Conservation (phyloP, 2,113 vertebrate species). For the Hymenochirus boettgeri region DNA sequence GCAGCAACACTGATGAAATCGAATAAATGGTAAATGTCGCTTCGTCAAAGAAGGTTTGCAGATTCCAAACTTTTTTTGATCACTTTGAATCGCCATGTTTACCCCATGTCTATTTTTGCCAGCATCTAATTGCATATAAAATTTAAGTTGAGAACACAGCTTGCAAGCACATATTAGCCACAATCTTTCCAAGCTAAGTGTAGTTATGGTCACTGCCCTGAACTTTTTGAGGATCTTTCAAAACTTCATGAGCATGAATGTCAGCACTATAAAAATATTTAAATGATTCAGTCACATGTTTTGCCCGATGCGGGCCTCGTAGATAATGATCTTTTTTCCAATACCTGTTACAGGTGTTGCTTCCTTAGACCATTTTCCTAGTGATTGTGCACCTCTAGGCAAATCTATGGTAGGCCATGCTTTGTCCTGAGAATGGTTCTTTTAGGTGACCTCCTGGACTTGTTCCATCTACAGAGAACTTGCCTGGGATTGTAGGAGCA, state of each 20-base stretch:
- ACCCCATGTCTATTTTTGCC: slow-evolving; percentile 83
- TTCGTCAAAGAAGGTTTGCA: slow-evolving; percentile 81
- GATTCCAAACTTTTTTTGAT: slow-evolving; percentile 87
- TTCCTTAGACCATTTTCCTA: neutral
- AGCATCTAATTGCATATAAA: slow-evolving; percentile 83
- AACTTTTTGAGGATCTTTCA: slow-evolving; percentile 78
- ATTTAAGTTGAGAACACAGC: slow-evolving; percentile 79
- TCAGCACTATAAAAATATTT: slow-evolving; percentile 76
- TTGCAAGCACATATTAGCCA: slow-evolving; percentile 83
- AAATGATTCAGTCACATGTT: slow-evolving; percentile 52
- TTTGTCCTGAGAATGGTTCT: neutral
- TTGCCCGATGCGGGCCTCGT: slow-evolving; percentile 54
- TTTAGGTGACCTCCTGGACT: neutral
- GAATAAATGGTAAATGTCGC: slow-evolving; percentile 78
- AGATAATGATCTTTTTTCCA: slow-evolving; percentile 50
- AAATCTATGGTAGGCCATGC: neutral
- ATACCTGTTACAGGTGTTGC: slow-evolving; percentile 30
- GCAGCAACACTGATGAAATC: slow-evolving; percentile 78
- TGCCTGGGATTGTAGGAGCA: slow-evolving; percentile 51
- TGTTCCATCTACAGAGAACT: slow-evolving; percentile 35
- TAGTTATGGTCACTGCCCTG: slow-evolving; percentile 77
- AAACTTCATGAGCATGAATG: slow-evolving; percentile 85
- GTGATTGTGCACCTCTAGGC: neutral
- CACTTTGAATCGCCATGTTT: slow-evolving; percentile 80
- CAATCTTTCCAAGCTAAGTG: slow-evolving; percentile 80